Base-by-base conservation (phyloP, 2,113 vertebrate genomes). In the Carassius gibelio region DNA sequence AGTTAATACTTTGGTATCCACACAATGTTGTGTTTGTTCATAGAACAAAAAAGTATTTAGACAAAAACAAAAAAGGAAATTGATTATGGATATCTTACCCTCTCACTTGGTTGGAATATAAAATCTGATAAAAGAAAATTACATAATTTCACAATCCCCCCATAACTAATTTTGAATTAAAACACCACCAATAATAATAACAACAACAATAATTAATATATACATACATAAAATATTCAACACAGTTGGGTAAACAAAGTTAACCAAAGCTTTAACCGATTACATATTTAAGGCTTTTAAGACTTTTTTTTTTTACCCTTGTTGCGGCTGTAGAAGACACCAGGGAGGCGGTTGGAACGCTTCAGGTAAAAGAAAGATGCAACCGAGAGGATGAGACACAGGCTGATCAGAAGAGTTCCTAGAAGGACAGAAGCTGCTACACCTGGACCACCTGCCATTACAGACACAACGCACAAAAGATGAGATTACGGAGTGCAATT, bases 311-410 rank as follows among this genome's bases (percentile, higher is more conserved):
- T 36, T 55, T 36, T 52, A 99, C 98, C 97, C 93, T 96, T 98
- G 90, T 95, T 95, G 85, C 95, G 95, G 34, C 95, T 91, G 90
- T 97, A 97, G 94, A 97, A 98, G 84, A 97, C 77, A 82, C 90
- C 85, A 1, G 97, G 96, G 64, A 98, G 96, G 68, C 94, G 95
- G 76, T 97, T 96, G 87, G 97, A 95, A 50, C 97, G 96, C 93
- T 98, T 99, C 94, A 99, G 96, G 95, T 97, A 99, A 95, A 99
- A 99, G 85, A 97, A 98, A 1, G 95, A 95, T 81, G 98, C 97
- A 17, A 99, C 97, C 0, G 96, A 95, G 9, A 99, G 95, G 86
- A 99, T 98, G 78, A 99, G 95, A 88, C 97, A 95, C 1, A 97
- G 93, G 90, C 97, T 98, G 92, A 97, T 93, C 88, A 97, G 90